Percentiles rank a stretch among this genome's conserved stretches.
These are phyloP conservation scores for Hoplodrina blanda DNA, from an alignment of 2,888 invertebrate genomes.

Conservation along the genomic window DNA sequence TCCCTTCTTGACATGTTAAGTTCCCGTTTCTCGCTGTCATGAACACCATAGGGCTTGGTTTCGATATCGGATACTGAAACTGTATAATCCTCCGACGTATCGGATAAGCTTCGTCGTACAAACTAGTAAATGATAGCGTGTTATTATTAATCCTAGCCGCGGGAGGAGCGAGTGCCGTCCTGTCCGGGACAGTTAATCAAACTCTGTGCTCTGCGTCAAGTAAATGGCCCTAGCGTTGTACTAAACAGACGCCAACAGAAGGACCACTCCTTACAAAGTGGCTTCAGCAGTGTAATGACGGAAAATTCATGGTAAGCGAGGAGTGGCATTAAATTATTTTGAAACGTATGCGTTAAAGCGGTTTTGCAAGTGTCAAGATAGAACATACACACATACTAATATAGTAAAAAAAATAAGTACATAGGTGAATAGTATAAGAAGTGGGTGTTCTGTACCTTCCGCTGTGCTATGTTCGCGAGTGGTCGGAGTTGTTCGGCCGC, in stretches of 20 bases:
- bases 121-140: conserved; percentile 38
- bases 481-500: conserved; percentile 14
- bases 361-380: no score
- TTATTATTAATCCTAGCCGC: conserved; percentile 30
- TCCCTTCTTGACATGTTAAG: conserved; percentile 35
- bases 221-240: conserved; percentile 9
- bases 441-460: conserved; percentile 3
- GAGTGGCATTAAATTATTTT: no score
- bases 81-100: conserved; percentile 7
- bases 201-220: conserved; percentile 28
- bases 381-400: no score
- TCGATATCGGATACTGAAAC: conserved; percentile 3
- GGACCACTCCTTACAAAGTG: neutral
- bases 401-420: no score
- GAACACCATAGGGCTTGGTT: conserved; percentile 7
- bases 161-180: conserved; percentile 15
- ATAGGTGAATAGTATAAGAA: no score
- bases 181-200: conserved; percentile 51
- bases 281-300: neutral
- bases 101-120: conserved; percentile 9
- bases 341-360: no score
- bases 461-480: neutral
- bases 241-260: conserved; percentile 17
- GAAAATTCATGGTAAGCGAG: no score
- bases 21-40: conserved; percentile 22